Base-by-base conservation (phyloP, 2,113 vertebrate genomes). In the Pollimyrus isidori region DNA sequence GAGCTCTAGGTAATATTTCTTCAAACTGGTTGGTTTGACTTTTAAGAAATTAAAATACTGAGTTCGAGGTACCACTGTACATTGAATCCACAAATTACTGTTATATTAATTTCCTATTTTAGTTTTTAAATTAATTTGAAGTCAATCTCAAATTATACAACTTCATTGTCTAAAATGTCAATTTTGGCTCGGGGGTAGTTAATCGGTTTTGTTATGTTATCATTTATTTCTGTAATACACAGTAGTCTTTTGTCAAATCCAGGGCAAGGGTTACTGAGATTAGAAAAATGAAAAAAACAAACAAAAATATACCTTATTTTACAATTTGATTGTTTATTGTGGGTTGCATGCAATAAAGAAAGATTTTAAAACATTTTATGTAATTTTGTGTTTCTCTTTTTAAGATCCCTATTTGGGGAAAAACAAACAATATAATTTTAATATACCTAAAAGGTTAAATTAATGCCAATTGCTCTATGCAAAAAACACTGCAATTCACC, bases 61-160 rank as follows among this genome's bases (percentile, higher is more conserved):
- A 46, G 46, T 46, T 46, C 7, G 7, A 46, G 46, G 46, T 46
- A 46, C 46, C 46, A 46, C 46, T 46, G 46, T 46, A 49, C 98
- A 58, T 7, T 58, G 56, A 58, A 58, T 23, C 56, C 21, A 0
- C 21, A 58, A 58, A 58, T 58, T 58, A 9, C 0, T 58, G 56
- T 53, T 53, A 53, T 53, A 19, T 53, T 21, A 58, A 58, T 23
- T 58, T 58, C 7, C 2, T 58, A 21, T n/a, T n/a, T n/a, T 58
- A 23, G 2, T 23, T 58, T 58, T 58, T 7, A 7, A 23, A 23
- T 58, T 23, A 23, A 10, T 58, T 58, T 23, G 6, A 23, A 58
- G 21, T 23, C 21, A 58, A 5, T 23, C 53, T 58, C 56, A 58
- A 7, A 58, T 23, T 58, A 58, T 35, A 35, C 35, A 35, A 35